Base-by-base conservation (phyloP, 2,888 invertebrate species). In the Hoplodrina blanda region DNA sequence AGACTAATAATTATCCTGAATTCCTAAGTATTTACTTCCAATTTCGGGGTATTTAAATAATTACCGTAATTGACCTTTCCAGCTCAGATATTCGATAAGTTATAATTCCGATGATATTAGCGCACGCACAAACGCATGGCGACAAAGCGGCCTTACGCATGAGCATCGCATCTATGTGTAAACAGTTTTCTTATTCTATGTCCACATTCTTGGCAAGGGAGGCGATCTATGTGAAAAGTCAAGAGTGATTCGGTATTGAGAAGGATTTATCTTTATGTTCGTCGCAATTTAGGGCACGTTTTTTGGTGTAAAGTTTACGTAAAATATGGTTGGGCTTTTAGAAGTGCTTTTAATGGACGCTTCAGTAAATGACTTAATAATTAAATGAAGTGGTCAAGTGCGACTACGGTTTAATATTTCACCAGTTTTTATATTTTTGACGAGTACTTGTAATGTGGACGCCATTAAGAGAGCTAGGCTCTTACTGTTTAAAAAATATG, bases 241-340 rank as follows among this genome's bases (percentile, higher is more conserved):
- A 62, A 61, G 66, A 78, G 73, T 74, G 79, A 82, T 81, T 72
- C 69, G 69, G 66, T 79, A 62, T 56, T 52, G 19, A 50, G 55
- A 44, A 60, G 63, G 80, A 81, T 81, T 81, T 81, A 81, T 79
- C 55, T 70, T 63, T 78, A 78, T 61, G 77, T 69, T 60, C 25
- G 37, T 19, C 53, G 53, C 64, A 61, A 78, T 78, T 78, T 78
- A 78, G 78, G 73, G 68, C 44, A 49, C 60, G 44, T 33, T 60
- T 69, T 65, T 54, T 53, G 59, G 49, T 60, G 65, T 62, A 53
- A 41, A 63, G 30, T 63, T 60, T 4, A 49, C 53, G 46, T 72
- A 4, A 72, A 50, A 73, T 56, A 50, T 73, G 65, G 17, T 17
- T 0, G 17, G 55, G n/a, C 13, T 10, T 7, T 33, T 33, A n/a